A percentile compares a stretch with the other conserved stretches of the same genome.
phyloP scores from a whole-genome alignment of 2,888 invertebrate species.

The Hyposoter dolosus region DNA sequence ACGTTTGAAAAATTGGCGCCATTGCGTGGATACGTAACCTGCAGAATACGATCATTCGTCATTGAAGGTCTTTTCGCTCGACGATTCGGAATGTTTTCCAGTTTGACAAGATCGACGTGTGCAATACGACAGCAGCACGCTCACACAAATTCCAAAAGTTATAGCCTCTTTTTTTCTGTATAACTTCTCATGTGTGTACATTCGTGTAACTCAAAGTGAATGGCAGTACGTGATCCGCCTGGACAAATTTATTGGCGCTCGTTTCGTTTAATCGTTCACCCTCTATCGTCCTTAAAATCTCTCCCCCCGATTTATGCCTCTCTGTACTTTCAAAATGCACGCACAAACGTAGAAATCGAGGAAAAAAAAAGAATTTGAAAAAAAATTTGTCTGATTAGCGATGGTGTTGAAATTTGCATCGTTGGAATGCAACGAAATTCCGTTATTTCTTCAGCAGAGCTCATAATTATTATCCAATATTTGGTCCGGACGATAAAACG shows the following conservation, averaged over 20 bases:
- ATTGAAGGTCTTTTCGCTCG: conserved; percentile 38
- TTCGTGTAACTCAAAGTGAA: conserved; percentile 43
- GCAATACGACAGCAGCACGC: neutral
- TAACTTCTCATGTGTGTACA: conserved; percentile 30
- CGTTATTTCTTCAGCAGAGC: too few relatives aligned
- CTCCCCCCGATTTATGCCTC: conserved; percentile 2
- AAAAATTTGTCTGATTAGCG: too few relatives aligned
- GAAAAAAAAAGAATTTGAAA: neutral
- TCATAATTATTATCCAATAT: too few relatives aligned
- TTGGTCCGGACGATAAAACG: too few relatives aligned
- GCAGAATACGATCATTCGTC: neutral
- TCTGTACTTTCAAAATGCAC: neutral
- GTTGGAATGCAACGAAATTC: too few relatives aligned
- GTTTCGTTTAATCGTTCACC: conserved; percentile 42
- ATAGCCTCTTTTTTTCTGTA: conserved; percentile 10
- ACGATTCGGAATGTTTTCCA: conserved; percentile 30
- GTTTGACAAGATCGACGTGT: conserved; percentile 29
- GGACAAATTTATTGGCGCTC: conserved; percentile 56
- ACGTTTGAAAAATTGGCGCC: conserved; percentile 26
- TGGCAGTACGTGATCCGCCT: conserved; percentile 54
- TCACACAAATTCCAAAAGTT: conserved; percentile 47
- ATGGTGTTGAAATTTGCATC: too few relatives aligned
- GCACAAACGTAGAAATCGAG: neutral
- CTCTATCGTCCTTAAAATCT: conserved; percentile 22
- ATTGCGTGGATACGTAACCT: conserved; percentile 3